A percentile compares a stretch with the other conserved stretches of the same genome.
These are phyloP conservation scores for Pandion haliaetus DNA, from an alignment of 2,113 vertebrate species.

Conservation along the genomic window DNA sequence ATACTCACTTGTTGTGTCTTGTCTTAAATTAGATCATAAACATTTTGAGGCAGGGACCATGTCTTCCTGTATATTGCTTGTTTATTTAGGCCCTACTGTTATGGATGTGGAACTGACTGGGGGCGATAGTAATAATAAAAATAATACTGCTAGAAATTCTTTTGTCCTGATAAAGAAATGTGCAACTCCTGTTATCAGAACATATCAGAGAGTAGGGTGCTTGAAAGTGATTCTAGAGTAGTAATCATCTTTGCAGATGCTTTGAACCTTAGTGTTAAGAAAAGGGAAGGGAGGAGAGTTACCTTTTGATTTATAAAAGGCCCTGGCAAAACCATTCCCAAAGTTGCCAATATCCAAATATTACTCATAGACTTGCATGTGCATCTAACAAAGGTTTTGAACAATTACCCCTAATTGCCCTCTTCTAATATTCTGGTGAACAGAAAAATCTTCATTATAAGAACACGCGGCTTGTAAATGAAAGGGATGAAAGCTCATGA, in stretches of 20 bases:
- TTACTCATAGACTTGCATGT: not conserved
- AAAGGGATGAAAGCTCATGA: slow-evolving; percentile 36
- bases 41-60: slow-evolving; percentile 23
- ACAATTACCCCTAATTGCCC: slow-evolving; percentile 22
- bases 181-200: slow-evolving; percentile 3
- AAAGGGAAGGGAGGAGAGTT: not conserved
- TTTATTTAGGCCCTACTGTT: not conserved
- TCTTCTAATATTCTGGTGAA: slow-evolving; percentile 31
- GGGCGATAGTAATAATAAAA: slow-evolving; percentile 1
- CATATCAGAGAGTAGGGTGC: not conserved
- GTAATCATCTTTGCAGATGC: not conserved
- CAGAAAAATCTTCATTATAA: slow-evolving; percentile 34
- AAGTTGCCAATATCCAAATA: not conserved
- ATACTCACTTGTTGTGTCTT: slow-evolving; percentile 62
- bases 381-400: not conserved
- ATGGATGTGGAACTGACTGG: not conserved
- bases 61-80: slow-evolving; percentile 1
- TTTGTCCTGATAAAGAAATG: slow-evolving; percentile 19
- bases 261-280: slow-evolving; percentile 7
- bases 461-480: slow-evolving; percentile 21
- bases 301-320: not conserved
- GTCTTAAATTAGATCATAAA: slow-evolving; percentile 66
- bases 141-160: not conserved
- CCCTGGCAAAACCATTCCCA: not conserved
- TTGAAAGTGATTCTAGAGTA: slow-evolving; percentile 3